These are phyloP conservation scores for Phalacrocorax carbo DNA, from an alignment of 2,113 vertebrate genomes.

Conservation along the genomic window DNA sequence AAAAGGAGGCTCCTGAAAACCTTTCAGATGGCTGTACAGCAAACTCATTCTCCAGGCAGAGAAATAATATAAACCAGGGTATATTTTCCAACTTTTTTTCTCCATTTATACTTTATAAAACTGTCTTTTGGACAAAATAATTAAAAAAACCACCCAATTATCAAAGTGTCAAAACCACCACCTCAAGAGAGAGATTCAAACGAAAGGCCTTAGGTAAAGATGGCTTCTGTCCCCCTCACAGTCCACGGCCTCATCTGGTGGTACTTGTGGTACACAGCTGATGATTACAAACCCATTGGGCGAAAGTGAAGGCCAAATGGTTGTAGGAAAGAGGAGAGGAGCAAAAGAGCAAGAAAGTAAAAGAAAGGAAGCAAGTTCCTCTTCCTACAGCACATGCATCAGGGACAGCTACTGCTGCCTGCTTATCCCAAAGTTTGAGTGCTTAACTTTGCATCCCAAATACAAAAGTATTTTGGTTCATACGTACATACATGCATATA, in stretches of 20 bases:
- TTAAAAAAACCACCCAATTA: not conserved
- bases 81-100: not conserved
- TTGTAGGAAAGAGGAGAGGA: not conserved
- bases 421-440: not conserved
- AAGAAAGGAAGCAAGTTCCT: not conserved
- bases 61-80: not conserved
- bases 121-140: not conserved
- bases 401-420: not conserved
- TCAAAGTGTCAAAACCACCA: not conserved
- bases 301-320: not conserved
- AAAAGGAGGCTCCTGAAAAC: conserved; percentile 30
- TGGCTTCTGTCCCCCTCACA: not conserved
- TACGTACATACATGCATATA: not conserved
- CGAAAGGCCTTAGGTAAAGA: not conserved
- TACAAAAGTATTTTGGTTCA: conserved; percentile 17
- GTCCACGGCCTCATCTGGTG: not conserved
- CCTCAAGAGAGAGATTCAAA: not conserved
- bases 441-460: conserved; percentile 16
- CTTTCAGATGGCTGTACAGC: conserved; percentile 22
- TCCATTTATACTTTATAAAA: not conserved
- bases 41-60: conserved; percentile 14
- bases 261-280: not conserved
- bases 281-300: not conserved
- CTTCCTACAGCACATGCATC: rapidly evolving
- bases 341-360: not conserved